Evolutionary conservation across 2,888 invertebrate genomes (phyloP), one percentile per base, ranked within the genome.

Genomic region (Caenorhabditis panamensis): DNA sequence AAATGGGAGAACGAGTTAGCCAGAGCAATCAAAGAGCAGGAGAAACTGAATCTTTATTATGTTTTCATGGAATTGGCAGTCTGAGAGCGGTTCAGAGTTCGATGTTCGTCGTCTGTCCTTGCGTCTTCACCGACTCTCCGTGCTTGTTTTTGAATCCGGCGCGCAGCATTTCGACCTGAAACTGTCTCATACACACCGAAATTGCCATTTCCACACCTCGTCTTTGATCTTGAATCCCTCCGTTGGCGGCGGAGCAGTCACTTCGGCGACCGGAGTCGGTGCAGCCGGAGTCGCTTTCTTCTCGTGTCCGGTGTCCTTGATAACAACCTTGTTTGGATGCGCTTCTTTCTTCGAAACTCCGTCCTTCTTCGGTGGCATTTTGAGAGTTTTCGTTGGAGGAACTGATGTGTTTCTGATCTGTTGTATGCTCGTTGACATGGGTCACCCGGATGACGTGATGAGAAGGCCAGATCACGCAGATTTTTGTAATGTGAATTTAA

Each of bases 71-170:
- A n/a, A n/a, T n/a, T n/a, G n/a, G 4, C 9, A 6, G 9, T 64
- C 62, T 67, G 26, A 47, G 22, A 5, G 26, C 24, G 9, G 3
- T 20, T 73, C 49, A 79, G 6, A 78, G 59, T 73, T 80, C 80
- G 24, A 80, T 63, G 44, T 75, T 58, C 54, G 71, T 69, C 3
- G 64, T 56, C 28, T 69, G 58, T 26, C 73, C 79, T 36, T 75
- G 75, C 8, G 80, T 53, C 20, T 76, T 75, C 16, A 76, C 75
- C 13, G 80, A 69, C 1, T 76, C 66, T 9, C 80, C 80, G 59
- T 80, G 69, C 22, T 69, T 64, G 54, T 80, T 76, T 20, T 80
- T 80, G 71, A 61, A 80, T 47, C 80, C 80, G 41, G 80, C 75
- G 28, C 80, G 73, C n/a, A 80, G 56, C 80, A 80, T 80, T 61